phyloP scores from a whole-genome alignment of 2,888 invertebrate genomes.

The Drosophila antonietae region DNA sequence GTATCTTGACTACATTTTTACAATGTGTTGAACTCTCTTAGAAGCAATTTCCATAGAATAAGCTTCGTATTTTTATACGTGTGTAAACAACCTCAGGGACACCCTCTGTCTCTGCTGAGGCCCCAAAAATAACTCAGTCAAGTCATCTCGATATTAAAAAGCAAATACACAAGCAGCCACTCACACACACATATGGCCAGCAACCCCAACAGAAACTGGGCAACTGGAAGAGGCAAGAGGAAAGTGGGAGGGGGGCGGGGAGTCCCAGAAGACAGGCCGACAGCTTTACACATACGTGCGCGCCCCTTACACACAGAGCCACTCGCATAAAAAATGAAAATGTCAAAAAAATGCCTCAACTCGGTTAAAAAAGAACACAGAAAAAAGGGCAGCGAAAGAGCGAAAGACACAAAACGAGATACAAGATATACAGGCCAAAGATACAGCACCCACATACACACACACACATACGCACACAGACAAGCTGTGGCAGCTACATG shows the following conservation, averaged over 20 bases:
- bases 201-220: conserved; percentile 51
- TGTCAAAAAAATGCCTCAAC: conserved; percentile 69
- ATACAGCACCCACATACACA: conserved; percentile 42
- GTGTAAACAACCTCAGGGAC: conserved; percentile 33
- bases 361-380: conserved; percentile 58
- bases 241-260: not conserved
- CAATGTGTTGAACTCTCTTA: not conserved
- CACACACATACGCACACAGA: not conserved
- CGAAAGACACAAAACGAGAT: conserved; percentile 43
- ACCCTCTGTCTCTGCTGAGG: conserved; percentile 37
- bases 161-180: conserved; percentile 43
- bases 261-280: conserved; percentile 40
- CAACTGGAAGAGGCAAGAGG: not conserved
- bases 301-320: conserved; percentile 28
- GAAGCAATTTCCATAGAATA: conserved; percentile 7
- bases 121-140: conserved; percentile 63
- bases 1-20: not conserved
- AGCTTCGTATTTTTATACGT: conserved; percentile 20
- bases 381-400: conserved; percentile 23
- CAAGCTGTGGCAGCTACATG: conserved; percentile 23
- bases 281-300: conserved; percentile 62
- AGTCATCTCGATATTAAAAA: conserved; percentile 68
- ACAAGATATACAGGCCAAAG: conserved; percentile 44
- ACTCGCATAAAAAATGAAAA: conserved; percentile 75
- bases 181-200: conserved; percentile 15